Base-by-base conservation (phyloP, 2,888 invertebrate species). In the Caenorhabditis panamensis region DNA sequence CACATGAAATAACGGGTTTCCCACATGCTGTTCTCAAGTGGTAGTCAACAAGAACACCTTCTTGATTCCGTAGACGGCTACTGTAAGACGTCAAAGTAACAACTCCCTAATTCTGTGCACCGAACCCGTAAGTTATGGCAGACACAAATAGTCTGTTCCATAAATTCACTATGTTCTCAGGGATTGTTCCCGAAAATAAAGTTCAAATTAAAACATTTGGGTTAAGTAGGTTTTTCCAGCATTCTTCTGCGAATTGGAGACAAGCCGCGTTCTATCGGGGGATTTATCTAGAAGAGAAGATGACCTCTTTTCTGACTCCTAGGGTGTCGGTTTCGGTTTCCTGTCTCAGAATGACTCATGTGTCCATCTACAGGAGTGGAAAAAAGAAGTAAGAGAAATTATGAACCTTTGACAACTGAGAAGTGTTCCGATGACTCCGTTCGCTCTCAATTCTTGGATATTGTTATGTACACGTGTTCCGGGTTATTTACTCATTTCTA, bases 391-490 rank as follows among this genome's bases (percentile, higher is more conserved):
- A 41, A 44, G 22, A 28, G 18, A 56, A 67, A 56, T 26, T 37
- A 28, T 41, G 49, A 24, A 26, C 51, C 41, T 20, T 6, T 37
- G 54, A 62, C 44, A 71, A 31, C 37, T 22, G 62, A 71, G 62
- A 71, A 67, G 54, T 24, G 56, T 44, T 58, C 56, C 16, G 13
- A n/a, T 28, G 18, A 28, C 44, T 44, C 28, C 28, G 13, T 36
- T 9, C 16, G 5, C 41, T 8, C 2, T 6, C 13, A 6, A 13
- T 13, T 41, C 41, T 41, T 13, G 8, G 5, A 6, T 11, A 11
- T 41, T 11, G 6, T 41, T 41, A 13, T 2, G 8, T 37, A 5
- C 24, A 13, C 6, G 59, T 24, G 36, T 37, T 51, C 24, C 58
- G 49, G 56, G 31, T 59, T 68, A 58, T 51, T 26, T 37, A 16